phyloP scores from a whole-genome alignment of 1,140 invertebrate species.

The Acromyrmex echinatior region DNA sequence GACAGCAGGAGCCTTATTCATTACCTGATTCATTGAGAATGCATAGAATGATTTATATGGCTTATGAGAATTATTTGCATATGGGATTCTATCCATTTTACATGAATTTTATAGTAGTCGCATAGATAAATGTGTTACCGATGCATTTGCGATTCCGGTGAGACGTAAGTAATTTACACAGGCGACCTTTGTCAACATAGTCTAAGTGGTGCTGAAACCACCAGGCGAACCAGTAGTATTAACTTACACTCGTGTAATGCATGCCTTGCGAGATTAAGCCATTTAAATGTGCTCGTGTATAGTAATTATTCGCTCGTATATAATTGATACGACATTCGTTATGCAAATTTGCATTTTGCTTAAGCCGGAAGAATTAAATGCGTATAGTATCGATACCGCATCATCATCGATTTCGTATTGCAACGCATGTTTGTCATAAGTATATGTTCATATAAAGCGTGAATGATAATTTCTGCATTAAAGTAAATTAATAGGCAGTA shows the following conservation, averaged over 20 bases:
- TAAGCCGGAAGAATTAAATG: conserved; percentile 21
- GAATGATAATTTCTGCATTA: conserved; percentile 10
- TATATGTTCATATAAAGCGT: not conserved
- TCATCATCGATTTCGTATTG: conserved; percentile 29
- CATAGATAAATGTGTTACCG: conserved; percentile 38
- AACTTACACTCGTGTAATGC: conserved; percentile 49
- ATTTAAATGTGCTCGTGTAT: conserved; percentile 40
- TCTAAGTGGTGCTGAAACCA: conserved; percentile 51
- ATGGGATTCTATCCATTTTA: not conserved
- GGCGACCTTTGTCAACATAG: conserved; percentile 49
- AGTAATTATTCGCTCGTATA: conserved; percentile 3
- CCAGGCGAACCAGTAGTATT: conserved; percentile 36
- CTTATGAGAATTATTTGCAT: not conserved
- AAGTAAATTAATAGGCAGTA: conserved; percentile 31
- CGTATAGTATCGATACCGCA: conserved; percentile 1
- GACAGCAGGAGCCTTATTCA: not conserved
- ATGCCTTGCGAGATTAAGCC: conserved; percentile 41
- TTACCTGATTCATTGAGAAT: not conserved
- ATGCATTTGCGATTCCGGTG: conserved; percentile 47
- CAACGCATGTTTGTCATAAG: conserved; percentile 19
- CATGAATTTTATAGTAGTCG: conserved; percentile 23
- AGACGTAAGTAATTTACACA: conserved; percentile 52
- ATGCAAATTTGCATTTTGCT: conserved; percentile 38
- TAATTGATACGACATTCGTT: conserved; percentile 50
- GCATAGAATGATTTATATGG: conserved; percentile 13